Percentiles rank a stretch among this genome's conserved stretches.
These are phyloP conservation scores for Anoncus sp. DNA, from an alignment of 2,888 invertebrate species.

Conservation along the genomic window DNA sequence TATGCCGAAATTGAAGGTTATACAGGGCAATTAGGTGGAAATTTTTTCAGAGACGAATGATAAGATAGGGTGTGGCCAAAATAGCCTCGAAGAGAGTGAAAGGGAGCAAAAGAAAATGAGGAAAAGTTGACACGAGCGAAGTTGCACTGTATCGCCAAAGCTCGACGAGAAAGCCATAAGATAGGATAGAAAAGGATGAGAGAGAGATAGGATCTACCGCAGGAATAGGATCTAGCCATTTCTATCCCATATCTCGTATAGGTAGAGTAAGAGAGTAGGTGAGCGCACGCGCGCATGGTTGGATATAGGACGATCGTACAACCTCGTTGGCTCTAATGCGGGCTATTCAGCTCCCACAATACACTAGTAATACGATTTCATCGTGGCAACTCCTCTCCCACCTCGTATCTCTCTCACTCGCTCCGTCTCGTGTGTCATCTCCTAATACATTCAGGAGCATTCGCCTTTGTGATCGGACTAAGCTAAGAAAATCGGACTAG, in stretches of 20 bases:
- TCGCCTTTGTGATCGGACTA: too few relatives aligned
- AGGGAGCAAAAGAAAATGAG: constrained; percentile 26
- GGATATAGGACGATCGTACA: constrained; percentile 72
- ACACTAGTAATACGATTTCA: constrained; percentile 82
- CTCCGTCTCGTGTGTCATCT: neutral
- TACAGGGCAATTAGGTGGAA: constrained; percentile 16
- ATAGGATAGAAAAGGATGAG: constrained; percentile 56
- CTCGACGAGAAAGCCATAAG: constrained; percentile 53
- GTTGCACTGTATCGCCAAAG: constrained; percentile 42
- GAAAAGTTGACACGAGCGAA: constrained; percentile 20
- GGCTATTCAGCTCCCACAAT: constrained; percentile 82
- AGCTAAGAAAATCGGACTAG: neutral
- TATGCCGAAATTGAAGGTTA: neutral
- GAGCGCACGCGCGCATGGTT: constrained; percentile 39
- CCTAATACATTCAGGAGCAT: neutral
- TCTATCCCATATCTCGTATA: neutral
- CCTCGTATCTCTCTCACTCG: constrained; percentile 64
- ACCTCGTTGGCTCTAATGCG: constrained; percentile 81
- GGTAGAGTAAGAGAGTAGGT: constrained; percentile 51
- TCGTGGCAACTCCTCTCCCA: constrained; percentile 68
- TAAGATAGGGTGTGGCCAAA: neutral
- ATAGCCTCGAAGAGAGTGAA: neutral
- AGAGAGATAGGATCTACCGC: constrained; percentile 51
- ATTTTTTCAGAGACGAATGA: neutral
- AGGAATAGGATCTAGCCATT: constrained; percentile 38